A percentile compares a stretch with the other conserved stretches of the same genome.
phyloP scores from a whole-genome alignment of 2,113 vertebrate species.

The Mola mola region DNA sequence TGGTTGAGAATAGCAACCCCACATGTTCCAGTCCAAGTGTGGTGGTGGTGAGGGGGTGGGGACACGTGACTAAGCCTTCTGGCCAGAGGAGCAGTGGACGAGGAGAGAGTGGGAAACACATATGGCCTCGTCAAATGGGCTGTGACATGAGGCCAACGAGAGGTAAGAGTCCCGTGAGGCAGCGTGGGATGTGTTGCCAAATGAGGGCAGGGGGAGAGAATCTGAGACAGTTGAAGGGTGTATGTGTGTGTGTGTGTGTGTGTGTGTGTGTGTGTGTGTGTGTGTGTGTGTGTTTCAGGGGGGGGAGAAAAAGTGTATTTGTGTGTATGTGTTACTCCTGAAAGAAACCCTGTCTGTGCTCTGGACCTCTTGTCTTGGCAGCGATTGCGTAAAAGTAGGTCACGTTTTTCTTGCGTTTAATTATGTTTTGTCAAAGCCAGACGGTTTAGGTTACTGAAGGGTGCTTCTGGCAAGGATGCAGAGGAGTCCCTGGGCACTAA shows the following conservation, averaged over 20 bases:
- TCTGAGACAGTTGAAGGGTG: slow-evolving; percentile 8
- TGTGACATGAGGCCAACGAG: slow-evolving; percentile 52
- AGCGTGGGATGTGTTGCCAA: slow-evolving; percentile 34
- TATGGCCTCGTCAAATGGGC: slow-evolving; percentile 55
- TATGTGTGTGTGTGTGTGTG: slow-evolving; percentile 4
- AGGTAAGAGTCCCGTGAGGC: slow-evolving; percentile 48
- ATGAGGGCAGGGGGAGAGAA: slow-evolving; percentile 21
- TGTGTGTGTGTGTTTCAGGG: slow-evolving; percentile 17
- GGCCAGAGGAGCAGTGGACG: slow-evolving; percentile 35
- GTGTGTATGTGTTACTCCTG: slow-evolving; percentile 46
- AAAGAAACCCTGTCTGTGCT: slow-evolving; percentile 44
- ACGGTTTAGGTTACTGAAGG: slow-evolving; percentile 43
- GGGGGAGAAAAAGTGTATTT: too few species aligned
- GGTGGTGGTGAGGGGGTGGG: background rate
- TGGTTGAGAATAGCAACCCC: too few species aligned
- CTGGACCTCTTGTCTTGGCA: slow-evolving; percentile 14
- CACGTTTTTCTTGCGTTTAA: slow-evolving; percentile 64
- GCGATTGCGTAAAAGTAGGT: slow-evolving; percentile 59
- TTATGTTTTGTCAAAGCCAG: slow-evolving; percentile 54
- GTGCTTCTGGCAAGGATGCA: slow-evolving; percentile 23
- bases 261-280: slow-evolving; percentile 3
- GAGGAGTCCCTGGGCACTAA: slow-evolving; percentile 2
- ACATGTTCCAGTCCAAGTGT: background rate
- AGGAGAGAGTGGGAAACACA: slow-evolving; percentile 31
- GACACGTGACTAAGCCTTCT: too few species aligned